phyloP scores from a whole-genome alignment of 1,140 invertebrate species.

The Diorhabda elongata region DNA sequence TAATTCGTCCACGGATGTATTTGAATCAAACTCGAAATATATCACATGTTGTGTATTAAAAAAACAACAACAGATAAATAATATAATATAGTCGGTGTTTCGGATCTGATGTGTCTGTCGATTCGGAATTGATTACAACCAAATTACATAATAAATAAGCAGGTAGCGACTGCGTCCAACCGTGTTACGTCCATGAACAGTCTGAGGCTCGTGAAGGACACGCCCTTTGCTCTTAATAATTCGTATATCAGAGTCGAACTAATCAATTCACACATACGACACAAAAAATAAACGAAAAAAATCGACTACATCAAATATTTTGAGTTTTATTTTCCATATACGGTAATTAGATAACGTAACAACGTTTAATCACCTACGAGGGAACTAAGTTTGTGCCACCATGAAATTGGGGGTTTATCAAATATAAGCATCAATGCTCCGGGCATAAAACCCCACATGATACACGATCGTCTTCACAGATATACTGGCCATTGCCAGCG shows the following conservation, averaged over 20 bases:
- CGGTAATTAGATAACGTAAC: background rate
- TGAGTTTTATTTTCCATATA: background rate
- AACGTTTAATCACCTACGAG: background rate
- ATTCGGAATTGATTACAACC: conserved; percentile 11
- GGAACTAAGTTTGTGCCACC: background rate
- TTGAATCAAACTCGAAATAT: too few species aligned
- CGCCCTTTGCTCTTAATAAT: background rate
- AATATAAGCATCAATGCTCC: background rate
- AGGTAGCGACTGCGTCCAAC: conserved; percentile 12
- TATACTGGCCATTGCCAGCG: background rate
- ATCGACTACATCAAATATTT: too few species aligned
- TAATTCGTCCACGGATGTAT: too few species aligned
- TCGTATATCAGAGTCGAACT: background rate
- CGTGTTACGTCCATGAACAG: conserved; percentile 10
- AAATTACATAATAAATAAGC: conserved; percentile 16
- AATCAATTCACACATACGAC: background rate
- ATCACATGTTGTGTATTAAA: too few species aligned
- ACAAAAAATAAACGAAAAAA: too few species aligned
- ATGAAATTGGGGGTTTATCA: background rate
- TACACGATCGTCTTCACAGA: too few species aligned
- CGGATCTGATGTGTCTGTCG: background rate
- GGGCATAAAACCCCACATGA: background rate
- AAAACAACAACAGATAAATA: too few species aligned
- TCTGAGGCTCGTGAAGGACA: background rate
- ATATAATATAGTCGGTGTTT: background rate